Conservation (phyloP, 2,888 invertebrate species). For the Myopa tessellatipennis region DNA sequence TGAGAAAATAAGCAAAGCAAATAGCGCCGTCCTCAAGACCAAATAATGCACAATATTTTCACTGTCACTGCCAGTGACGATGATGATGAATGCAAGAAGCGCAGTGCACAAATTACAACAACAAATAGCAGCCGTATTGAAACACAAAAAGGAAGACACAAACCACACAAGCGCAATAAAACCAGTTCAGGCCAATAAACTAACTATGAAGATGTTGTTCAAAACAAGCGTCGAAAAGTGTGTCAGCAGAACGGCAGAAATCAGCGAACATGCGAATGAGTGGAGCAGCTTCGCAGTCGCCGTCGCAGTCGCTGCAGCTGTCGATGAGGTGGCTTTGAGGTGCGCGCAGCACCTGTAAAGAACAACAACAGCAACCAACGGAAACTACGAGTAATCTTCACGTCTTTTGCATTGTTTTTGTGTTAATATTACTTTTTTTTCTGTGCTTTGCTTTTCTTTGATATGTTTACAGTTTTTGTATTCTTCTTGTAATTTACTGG, state of each 20-base stretch:
- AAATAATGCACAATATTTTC: conserved; percentile 19
- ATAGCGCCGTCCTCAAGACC: background rate
- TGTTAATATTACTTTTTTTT: background rate
- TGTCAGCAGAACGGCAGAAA: conserved; percentile 60
- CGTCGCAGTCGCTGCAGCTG: background rate
- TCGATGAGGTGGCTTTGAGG: background rate
- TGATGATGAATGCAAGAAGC: conserved; percentile 31
- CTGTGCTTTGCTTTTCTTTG: no score
- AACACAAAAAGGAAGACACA: conserved; percentile 14
- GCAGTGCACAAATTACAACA: conserved; percentile 10
- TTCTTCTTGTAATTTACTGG: background rate
- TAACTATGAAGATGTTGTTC: background rate
- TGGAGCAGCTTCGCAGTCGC: conserved; percentile 43
- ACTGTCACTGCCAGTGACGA: conserved; percentile 43
- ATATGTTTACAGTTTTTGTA: background rate
- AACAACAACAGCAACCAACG: background rate
- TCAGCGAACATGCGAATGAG: conserved; percentile 42
- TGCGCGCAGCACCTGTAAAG: background rate
- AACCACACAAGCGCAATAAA: background rate
- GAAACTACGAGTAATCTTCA: no score
- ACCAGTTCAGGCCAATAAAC: conserved; percentile 49
- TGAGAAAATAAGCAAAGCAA: background rate
- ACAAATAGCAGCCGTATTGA: conserved; percentile 6
- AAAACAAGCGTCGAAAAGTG: conserved; percentile 51
- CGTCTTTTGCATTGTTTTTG: no score